Evolutionary conservation across 2,888 invertebrate genomes (phyloP), one percentile per base, ranked within the genome.

Genomic region (Drosophila anomalata): DNA sequence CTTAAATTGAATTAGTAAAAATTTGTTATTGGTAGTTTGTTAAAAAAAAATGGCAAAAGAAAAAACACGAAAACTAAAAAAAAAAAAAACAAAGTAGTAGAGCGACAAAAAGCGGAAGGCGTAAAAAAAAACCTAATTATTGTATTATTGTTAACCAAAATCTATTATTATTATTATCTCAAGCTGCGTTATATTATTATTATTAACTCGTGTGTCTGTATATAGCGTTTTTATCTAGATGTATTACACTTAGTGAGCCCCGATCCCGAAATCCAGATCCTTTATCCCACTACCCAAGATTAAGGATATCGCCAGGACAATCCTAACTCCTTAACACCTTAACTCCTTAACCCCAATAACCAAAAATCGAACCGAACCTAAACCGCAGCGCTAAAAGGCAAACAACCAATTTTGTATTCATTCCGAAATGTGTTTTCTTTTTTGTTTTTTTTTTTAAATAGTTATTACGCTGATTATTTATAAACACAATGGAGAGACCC

Each of bases 131-230:
- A 79, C 74, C 83, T 78, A 87, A 85, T 84, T 84, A 87, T 87
- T 88, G 88, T 89, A 89, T 85, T 89, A 89, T 89, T 89, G 89
- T 89, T 89, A 89, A 88, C 82, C 89, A 73, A 73, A 77, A 73
- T 72, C 70, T 79, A 75, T 77, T 79, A 65, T 76, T 73, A 70
- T 67, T 78, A 70, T 75, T 75, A 75, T 75, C 75, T 75, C 83
- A 86, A 79, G 85, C 85, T 85, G 85, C 85, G 85, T 85, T 85
- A 85, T 82, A 82, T 82, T 82, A 82, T 82, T 82, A 80, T 83
- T 80, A 83, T 83, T 59, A 86, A 85, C 82, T 85, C 86, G 83
- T 84, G 82, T 82, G 74, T 84, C 75, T 87, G 87, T 88, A 87
- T 76, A 87, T 81, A 87, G 76, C 79, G 83, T 81, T 88, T 87